Evolutionary conservation across 2,888 invertebrate species (phyloP), one percentile per base, ranked within the genome.

Genomic region (Sympetrum striolatum): DNA sequence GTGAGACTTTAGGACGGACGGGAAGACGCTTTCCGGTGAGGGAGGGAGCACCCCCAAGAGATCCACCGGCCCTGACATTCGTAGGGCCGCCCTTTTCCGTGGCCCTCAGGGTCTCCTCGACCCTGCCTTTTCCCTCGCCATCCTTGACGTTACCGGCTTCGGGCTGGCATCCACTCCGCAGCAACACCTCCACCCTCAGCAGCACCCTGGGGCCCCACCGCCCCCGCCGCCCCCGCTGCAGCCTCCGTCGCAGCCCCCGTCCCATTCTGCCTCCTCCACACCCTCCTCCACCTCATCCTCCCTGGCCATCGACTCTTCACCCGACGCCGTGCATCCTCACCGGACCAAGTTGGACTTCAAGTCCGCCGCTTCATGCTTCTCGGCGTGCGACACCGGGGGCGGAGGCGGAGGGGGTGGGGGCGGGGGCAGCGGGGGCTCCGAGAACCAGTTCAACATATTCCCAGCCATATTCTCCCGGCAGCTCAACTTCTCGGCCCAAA

Each of bases 381-480:
- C 86, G 37, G 53, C 86, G 37, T 86, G 86, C 86, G 86, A 86
- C 37, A 60, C 86, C 60, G 80, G 80, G n/a, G 80, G 80, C 22
- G 44, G 80, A 18, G 80, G 80, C 39, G 44, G 64, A 25, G 80
- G 80, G 80, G 80, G 80, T 91, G 91, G 94, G 94, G 93, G 94
- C 93, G 93, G 93, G 93, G 94, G 94, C 93, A 93, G 93, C 93
- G 93, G 93, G 93, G 94, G 93, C 93, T 93, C 93, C 93, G 91
- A 91, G 92, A 97, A 97, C 93, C 97, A 97, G 95, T 98, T 98
- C 95, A 98, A 98, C 95, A 98, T 98, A 93, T 98, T 98, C 94
- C 98, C 98, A 93, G 98, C 98, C 91, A 98, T 98, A 93, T 98
- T 98, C 94, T 97, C 97, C 95, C 95, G 98, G 92, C 98, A 98